Evolutionary conservation across 2,797 vertebrate genomes (phyloP).

Genomic region (Malurus splendens): DNA sequence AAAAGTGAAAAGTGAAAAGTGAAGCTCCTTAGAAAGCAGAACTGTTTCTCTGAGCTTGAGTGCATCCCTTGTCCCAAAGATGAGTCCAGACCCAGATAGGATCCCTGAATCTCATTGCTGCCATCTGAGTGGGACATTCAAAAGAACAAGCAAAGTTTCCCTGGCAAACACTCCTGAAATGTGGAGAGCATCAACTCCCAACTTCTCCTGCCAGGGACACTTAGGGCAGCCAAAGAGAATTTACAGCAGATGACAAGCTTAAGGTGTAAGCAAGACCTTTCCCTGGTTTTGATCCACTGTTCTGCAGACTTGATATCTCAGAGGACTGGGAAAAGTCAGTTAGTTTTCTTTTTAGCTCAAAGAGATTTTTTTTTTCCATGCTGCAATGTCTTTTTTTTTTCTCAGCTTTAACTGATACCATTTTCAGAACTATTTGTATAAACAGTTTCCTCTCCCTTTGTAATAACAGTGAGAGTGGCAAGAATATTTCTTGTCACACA

Average conservation of each 20-base stretch:
- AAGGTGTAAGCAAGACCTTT: neutral
- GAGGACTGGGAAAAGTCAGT: neutral
- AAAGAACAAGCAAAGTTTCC: neutral
- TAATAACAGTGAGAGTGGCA: neutral
- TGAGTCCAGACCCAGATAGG: neutral
- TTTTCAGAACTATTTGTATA: neutral
- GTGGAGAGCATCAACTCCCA: neutral
- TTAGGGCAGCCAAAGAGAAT: neutral
- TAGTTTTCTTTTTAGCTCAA: neutral
- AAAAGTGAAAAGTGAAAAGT: neutral
- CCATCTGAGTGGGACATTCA: neutral
- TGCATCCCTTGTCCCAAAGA: neutral
- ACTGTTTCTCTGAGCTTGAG: neutral
- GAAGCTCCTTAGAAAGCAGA: neutral
- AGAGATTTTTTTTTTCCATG: neutral
- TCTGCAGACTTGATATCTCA: neutral
- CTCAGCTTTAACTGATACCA: neutral
- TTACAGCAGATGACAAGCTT: neutral
- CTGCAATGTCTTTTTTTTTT: neutral
- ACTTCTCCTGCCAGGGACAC: neutral
- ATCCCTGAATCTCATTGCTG: neutral
- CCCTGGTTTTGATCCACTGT: neutral
- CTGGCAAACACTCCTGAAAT: neutral
- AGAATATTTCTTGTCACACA: neutral
- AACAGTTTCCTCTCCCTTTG: neutral